Conservation (phyloP, 2,113 vertebrate genomes). For the Cyanocitta stelleri region DNA sequence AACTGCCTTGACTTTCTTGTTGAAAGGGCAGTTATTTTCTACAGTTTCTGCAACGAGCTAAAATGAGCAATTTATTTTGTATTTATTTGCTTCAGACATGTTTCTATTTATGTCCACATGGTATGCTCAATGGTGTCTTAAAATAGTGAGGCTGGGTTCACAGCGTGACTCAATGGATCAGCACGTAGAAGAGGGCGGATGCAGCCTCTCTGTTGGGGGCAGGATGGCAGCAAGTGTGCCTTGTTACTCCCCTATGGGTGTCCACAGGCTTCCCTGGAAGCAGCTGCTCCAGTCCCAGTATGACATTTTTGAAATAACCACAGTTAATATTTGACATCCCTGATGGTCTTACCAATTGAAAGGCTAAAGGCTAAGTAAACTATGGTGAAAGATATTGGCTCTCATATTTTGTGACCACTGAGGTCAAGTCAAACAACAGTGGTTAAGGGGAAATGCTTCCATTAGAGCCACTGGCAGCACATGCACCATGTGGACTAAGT, state of each 20-base stretch:
- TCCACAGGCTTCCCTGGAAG: not conserved
- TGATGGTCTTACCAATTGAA: not conserved
- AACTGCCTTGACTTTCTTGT: slow-evolving; percentile 34
- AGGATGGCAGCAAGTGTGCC: not conserved
- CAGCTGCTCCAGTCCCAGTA: not conserved
- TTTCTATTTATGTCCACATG: slow-evolving; percentile 54
- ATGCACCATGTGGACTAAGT: accelerated
- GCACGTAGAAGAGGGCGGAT: not conserved
- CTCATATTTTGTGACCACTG: not conserved
- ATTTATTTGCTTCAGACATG: slow-evolving; percentile 58
- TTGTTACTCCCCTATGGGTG: accelerated
- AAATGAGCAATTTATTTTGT: slow-evolving; percentile 55
- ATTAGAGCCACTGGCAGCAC: not conserved
- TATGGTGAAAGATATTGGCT: not conserved
- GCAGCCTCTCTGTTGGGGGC: not conserved
- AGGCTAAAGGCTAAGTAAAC: not conserved
- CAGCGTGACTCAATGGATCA: slow-evolving; percentile 18
- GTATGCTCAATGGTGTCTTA: slow-evolving; percentile 4
- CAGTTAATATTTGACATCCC: not conserved
- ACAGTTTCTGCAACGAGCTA: slow-evolving; percentile 11
- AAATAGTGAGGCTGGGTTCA: slow-evolving; percentile 18
- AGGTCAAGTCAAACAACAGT: not conserved
- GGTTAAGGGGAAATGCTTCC: not conserved
- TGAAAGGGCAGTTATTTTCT: slow-evolving; percentile 40
- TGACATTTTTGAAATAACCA: not conserved